These are phyloP conservation scores for Aleiodes testaceus DNA, from an alignment of 2,888 invertebrate genomes.

Conservation along the genomic window DNA sequence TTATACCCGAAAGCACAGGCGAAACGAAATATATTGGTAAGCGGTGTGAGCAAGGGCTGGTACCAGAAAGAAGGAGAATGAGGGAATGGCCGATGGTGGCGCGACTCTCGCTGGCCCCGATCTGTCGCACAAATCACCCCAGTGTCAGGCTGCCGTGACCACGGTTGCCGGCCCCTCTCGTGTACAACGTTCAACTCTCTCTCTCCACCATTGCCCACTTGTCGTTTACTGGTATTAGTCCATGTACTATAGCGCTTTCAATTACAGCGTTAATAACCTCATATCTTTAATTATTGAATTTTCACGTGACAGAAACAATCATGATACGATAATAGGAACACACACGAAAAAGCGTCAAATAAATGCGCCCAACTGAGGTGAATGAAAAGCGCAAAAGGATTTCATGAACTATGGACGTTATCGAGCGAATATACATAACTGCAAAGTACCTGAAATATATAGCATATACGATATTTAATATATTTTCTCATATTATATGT, in stretches of 20 bases:
- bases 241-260: slow-evolving; percentile 30
- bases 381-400: too few relatives aligned
- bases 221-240: slow-evolving; percentile 23
- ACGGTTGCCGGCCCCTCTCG: slow-evolving; percentile 45
- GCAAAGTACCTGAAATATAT: slow-evolving; percentile 31
- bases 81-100: slow-evolving; percentile 36
- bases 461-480: slow-evolving; percentile 22
- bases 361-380: too few relatives aligned
- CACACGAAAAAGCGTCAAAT: too few relatives aligned
- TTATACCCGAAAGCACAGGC: slow-evolving; percentile 32
- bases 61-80: neutral
- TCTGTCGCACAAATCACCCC: slow-evolving; percentile 69
- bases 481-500: slow-evolving; percentile 29
- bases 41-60: slow-evolving; percentile 11
- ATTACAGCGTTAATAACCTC: slow-evolving; percentile 38
- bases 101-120: slow-evolving; percentile 62
- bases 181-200: slow-evolving; percentile 32
- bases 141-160: slow-evolving; percentile 52
- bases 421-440: slow-evolving; percentile 15
- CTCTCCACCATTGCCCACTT: slow-evolving; percentile 22
- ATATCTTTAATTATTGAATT: slow-evolving; percentile 20
- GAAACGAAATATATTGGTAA: slow-evolving; percentile 40
- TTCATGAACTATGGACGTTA: neutral
- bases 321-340: too few relatives aligned
- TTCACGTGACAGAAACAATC: too few relatives aligned